Base-by-base conservation (phyloP, 2,113 vertebrate species). In the Bucco capensis region DNA sequence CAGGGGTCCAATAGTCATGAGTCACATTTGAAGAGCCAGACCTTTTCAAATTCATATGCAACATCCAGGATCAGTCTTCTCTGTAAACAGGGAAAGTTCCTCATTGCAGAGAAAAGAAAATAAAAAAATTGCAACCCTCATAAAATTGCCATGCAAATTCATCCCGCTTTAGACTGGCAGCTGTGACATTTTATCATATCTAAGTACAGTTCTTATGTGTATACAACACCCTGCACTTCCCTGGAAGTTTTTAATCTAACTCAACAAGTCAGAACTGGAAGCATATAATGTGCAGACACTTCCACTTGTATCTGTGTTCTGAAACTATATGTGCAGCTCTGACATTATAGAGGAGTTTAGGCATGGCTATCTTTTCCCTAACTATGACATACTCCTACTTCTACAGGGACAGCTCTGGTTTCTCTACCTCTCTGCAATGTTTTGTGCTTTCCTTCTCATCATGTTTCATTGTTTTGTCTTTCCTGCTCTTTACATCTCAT, bases 111-210 rank as follows among this genome's bases (percentile, higher is more conserved):
- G 33, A 75, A 75, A 64, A 24, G 23, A 88, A 84, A 90, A 94
- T 54, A 88, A 83, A 57, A 37, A 88, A 91, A 49, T 78, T 88
- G 86, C 76, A 93, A 56, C 35, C 38, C 40, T 93, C 27, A 17
- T 37, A 83, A 19, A 65, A 78, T 93, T 93, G 28, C 83, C 31
- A 81, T 89, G 83, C 57, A 96, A 92, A 94, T 49, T 64, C 22
- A 84, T 90, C 92, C 57, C 53, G 67, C 33, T 78, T 85, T 75
- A 89, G 61, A 38, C 77, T 84, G 86, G 83, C 73, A 94, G 57
- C 70, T 72, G 73, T 65, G 53, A 64, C 81, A 81, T 49, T 94
- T 92, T 84, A 46, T 79, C 73, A 75, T 37, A 93, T 82, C 62
- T 69, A 82, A 94, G 77, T 84, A 79, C 49, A 64, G 21, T 86